Percentiles rank a stretch among this genome's conserved stretches.
phyloP scores from a whole-genome alignment of 2,888 invertebrate genomes.

The Trissoscelio sp. region DNA sequence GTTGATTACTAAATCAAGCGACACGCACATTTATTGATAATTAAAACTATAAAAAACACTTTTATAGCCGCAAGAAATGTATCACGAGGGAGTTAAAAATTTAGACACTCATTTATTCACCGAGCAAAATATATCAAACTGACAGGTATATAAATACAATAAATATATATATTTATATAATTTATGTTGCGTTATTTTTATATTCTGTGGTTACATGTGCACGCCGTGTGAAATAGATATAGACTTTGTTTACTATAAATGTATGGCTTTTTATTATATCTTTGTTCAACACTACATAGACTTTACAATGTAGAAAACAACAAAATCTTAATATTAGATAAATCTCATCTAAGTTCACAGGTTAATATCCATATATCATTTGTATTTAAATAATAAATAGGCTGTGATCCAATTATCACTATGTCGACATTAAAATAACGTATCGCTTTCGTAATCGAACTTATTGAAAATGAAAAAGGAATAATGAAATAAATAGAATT shows the following conservation, averaged over 20 bases:
- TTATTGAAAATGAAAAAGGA: slow-evolving; percentile 12
- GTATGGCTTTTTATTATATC: slow-evolving; percentile 61
- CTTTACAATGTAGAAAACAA: slow-evolving; percentile 80
- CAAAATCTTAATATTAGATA: slow-evolving; percentile 77
- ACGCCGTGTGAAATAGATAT: slow-evolving; percentile 52
- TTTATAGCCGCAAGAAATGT: slow-evolving; percentile 5
- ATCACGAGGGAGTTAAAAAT: slow-evolving; percentile 1
- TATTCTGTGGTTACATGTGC: slow-evolving; percentile 47
- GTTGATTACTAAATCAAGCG: not conserved
- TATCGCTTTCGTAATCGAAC: slow-evolving; percentile 8
- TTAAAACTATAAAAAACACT: slow-evolving; percentile 14
- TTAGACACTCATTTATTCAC: slow-evolving; percentile 6
- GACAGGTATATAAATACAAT: slow-evolving; percentile 34
- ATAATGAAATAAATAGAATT: not conserved
- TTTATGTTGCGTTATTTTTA: not conserved
- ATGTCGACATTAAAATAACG: slow-evolving; percentile 39
- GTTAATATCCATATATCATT: slow-evolving; percentile 36
- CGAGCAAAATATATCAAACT: slow-evolving; percentile 35
- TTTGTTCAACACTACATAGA: slow-evolving; percentile 80
- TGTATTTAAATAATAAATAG: slow-evolving; percentile 57
- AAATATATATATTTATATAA: slow-evolving; percentile 14
- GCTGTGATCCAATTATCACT: slow-evolving; percentile 25
- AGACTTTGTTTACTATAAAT: slow-evolving; percentile 71
- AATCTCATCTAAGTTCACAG: slow-evolving; percentile 62
- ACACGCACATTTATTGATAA: not conserved